These are phyloP conservation scores for Mallotus villosus DNA, from an alignment of 2,797 vertebrate genomes.

Conservation along the genomic window DNA sequence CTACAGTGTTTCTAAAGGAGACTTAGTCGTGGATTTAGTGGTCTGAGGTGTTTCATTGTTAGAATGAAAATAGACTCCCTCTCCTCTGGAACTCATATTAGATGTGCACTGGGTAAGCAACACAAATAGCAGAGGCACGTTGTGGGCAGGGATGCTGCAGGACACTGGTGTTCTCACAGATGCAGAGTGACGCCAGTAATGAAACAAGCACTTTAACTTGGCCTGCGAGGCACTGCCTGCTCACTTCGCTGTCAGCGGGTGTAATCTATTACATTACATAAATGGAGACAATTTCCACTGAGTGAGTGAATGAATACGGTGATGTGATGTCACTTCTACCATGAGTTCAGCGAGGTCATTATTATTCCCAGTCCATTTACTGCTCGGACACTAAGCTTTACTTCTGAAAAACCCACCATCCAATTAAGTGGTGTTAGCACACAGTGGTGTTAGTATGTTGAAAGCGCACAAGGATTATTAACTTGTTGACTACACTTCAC, in stretches of 20 bases:
- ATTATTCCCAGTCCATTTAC: neutral
- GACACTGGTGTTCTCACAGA: neutral
- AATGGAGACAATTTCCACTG: neutral
- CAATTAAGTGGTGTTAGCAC: neutral
- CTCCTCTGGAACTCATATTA: no score
- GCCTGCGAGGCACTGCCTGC: neutral
- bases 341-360: neutral
- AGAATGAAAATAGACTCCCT: no score
- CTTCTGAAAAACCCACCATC: neutral
- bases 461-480: no score
- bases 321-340: neutral
- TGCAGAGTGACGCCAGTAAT: slow-evolving; percentile 6
- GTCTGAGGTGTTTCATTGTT: no score
- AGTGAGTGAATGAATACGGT: neutral
- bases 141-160: neutral
- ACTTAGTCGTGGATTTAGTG: no score
- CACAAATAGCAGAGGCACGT: neutral
- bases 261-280: slow-evolving; percentile 1
- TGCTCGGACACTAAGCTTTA: neutral
- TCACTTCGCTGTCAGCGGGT: neutral
- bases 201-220: slow-evolving; percentile 4
- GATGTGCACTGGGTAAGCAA: neutral
- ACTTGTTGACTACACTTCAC: no score
- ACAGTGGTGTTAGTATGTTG: neutral
- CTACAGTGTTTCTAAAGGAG: no score